These are phyloP conservation scores for Nebria ingens DNA, from an alignment of 1,140 invertebrate species.

Conservation along the genomic window DNA sequence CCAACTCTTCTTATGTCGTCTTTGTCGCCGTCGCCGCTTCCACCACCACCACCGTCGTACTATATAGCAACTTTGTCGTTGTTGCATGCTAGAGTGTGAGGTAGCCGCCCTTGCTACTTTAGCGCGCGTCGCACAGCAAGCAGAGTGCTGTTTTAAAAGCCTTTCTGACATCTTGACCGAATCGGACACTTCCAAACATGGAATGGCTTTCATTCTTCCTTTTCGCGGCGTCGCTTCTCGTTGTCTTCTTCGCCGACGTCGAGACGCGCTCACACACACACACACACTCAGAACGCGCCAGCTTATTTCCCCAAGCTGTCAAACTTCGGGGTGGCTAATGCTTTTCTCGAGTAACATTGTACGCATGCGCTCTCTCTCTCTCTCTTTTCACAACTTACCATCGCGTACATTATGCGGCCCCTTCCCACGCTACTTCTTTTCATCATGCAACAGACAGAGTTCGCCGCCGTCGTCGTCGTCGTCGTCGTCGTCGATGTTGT, in stretches of 20 bases:
- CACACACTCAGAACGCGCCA: neutral
- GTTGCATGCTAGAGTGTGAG: neutral
- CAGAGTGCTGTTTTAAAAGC: conserved; percentile 31
- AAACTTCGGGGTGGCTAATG: neutral
- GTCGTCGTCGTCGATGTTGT: conserved; percentile 13
- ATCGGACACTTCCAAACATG: conserved; percentile 32
- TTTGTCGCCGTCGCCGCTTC: too few relatives aligned
- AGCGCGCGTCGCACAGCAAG: neutral
- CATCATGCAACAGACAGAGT: neutral
- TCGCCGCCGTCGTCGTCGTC: neutral
- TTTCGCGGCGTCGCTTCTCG: conserved; percentile 6
- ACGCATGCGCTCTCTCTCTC: too few relatives aligned
- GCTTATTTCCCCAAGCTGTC: conserved; percentile 6
- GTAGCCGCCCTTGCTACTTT: neutral
- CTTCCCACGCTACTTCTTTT: neutral
- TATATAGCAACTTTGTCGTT: neutral
- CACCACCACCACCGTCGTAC: too few relatives aligned
- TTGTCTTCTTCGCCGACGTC: neutral
- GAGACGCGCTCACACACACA: neutral
- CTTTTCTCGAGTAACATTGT: neutral
- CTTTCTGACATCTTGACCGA: conserved; percentile 36
- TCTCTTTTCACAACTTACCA: neutral
- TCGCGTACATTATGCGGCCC: conserved; percentile 1
- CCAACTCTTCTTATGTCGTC: too few relatives aligned
- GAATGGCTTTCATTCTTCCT: conserved; percentile 24